These are phyloP conservation scores for Australoheros scitulus DNA, from an alignment of 2,113 vertebrate species.

Conservation along the genomic window DNA sequence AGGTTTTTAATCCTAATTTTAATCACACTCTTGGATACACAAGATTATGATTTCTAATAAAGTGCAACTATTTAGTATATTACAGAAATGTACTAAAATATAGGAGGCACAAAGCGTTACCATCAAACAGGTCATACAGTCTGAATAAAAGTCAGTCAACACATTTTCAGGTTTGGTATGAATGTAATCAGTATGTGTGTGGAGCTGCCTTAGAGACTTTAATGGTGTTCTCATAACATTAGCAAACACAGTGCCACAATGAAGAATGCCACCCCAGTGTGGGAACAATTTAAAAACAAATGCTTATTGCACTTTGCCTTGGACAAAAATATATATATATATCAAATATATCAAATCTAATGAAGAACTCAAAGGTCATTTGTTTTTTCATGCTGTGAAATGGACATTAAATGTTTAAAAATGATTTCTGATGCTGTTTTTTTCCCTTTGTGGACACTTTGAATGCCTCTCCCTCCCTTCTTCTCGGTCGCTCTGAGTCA, in stretches of 20 bases:
- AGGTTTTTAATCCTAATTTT: neutral
- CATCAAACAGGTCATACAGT: neutral
- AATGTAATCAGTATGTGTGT: neutral
- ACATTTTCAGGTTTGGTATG: too few species aligned
- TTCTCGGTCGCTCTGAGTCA: too few species aligned
- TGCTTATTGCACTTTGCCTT: neutral
- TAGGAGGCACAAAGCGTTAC: rapidly evolving
- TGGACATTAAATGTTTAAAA: rapidly evolving
- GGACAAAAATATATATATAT: too few species aligned
- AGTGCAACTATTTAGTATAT: too few species aligned
- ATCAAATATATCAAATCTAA: neutral
- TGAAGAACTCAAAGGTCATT: neutral
- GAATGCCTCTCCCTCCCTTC: neutral
- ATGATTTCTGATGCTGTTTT: neutral
- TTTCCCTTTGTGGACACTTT: neutral
- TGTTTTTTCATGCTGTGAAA: neutral
- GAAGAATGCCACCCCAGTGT: neutral
- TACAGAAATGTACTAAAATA: rapidly evolving
- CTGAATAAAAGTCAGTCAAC: neutral
- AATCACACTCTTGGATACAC: neutral
- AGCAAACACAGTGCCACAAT: neutral
- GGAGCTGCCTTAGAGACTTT: neutral
- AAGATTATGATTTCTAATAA: too few species aligned
- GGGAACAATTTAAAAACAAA: neutral
- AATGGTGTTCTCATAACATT: neutral